A percentile compares a stretch with the other conserved stretches of the same genome.
These are phyloP conservation scores for Scrobipalpa costella DNA, from an alignment of 2,888 invertebrate genomes.

Conservation along the genomic window DNA sequence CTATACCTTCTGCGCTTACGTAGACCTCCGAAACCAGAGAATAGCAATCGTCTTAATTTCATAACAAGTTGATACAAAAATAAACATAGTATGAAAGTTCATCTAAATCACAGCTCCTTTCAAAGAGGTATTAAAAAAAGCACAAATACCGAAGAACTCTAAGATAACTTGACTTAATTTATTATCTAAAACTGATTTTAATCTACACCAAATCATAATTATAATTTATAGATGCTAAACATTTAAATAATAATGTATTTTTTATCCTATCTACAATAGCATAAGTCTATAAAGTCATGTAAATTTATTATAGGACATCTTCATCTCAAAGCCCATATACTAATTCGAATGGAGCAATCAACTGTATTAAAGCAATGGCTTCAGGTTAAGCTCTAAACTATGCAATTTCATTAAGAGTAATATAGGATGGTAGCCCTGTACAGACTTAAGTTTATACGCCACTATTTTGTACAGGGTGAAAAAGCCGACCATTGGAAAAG, in stretches of 20 bases:
- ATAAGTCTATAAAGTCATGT: slow-evolving; percentile 41
- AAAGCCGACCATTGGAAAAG: too few relatives aligned
- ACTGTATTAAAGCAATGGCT: slow-evolving; percentile 44
- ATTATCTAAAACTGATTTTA: neutral
- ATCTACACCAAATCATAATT: too few relatives aligned
- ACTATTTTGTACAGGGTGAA: neutral
- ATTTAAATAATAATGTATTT: neutral
- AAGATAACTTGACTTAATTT: too few relatives aligned
- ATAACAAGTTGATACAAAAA: too few relatives aligned
- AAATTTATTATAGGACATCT: slow-evolving; percentile 59
- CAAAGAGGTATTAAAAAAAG: too few relatives aligned
- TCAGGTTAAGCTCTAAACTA: slow-evolving; percentile 31
- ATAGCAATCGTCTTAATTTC: neutral
- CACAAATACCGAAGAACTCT: too few relatives aligned
- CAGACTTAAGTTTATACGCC: neutral
- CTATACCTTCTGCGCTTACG: slow-evolving; percentile 45
- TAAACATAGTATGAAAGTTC: too few relatives aligned
- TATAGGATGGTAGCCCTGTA: neutral
- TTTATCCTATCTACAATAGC: slow-evolving; percentile 34
- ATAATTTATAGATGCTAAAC: too few relatives aligned
- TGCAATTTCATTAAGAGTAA: slow-evolving; percentile 18
- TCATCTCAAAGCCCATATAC: slow-evolving; percentile 54
- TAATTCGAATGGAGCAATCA: slow-evolving; percentile 50
- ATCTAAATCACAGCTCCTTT: too few relatives aligned
- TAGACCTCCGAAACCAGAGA: slow-evolving; percentile 34